A percentile compares a stretch with the other conserved stretches of the same genome.
Conservation (phyloP, 92 coral and sea anemone species). For the Phenganax marumi region DNA sequence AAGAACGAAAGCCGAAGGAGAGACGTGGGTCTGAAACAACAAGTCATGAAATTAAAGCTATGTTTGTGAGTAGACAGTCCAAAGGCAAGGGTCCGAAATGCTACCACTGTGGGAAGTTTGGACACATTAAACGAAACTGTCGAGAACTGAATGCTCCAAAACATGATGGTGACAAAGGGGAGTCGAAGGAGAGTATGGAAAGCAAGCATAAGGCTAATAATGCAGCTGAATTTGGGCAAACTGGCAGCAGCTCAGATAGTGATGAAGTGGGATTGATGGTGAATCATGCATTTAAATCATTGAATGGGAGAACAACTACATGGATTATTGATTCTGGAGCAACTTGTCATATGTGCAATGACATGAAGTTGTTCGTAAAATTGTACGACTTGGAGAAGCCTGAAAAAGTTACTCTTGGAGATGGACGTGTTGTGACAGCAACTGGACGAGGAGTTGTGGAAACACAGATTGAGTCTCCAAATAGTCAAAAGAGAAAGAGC, state of each 20-base stretch:
- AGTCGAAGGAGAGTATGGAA: not conserved
- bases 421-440: slow-evolving; percentile 49
- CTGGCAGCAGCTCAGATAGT: slow-evolving; percentile 58
- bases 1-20: slow-evolving; percentile 5
- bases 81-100: slow-evolving; percentile 53
- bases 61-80: slow-evolving; percentile 28
- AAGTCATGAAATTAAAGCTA: slow-evolving; percentile 11
- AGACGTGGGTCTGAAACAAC: not conserved
- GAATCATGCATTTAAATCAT: slow-evolving; percentile 34
- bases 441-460: slow-evolving; percentile 52
- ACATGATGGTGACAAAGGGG: not conserved
- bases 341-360: slow-evolving; percentile 61
- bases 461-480: slow-evolving; percentile 22
- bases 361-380: slow-evolving; percentile 48
- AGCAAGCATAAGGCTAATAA: slow-evolving; percentile 41
- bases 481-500: slow-evolving; percentile 28
- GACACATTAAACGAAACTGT: slow-evolving; percentile 49
- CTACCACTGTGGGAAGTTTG: slow-evolving; percentile 49
- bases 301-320: slow-evolving; percentile 2
- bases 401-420: slow-evolving; percentile 47
- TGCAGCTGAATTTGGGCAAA: slow-evolving; percentile 34
- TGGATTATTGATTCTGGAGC: slow-evolving; percentile 65
- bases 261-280: slow-evolving; percentile 43
- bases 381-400: slow-evolving; percentile 46
- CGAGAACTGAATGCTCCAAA: not conserved